Evolutionary conservation across 1,140 invertebrate species (phyloP).

Genomic region (Aphis craccivora): DNA sequence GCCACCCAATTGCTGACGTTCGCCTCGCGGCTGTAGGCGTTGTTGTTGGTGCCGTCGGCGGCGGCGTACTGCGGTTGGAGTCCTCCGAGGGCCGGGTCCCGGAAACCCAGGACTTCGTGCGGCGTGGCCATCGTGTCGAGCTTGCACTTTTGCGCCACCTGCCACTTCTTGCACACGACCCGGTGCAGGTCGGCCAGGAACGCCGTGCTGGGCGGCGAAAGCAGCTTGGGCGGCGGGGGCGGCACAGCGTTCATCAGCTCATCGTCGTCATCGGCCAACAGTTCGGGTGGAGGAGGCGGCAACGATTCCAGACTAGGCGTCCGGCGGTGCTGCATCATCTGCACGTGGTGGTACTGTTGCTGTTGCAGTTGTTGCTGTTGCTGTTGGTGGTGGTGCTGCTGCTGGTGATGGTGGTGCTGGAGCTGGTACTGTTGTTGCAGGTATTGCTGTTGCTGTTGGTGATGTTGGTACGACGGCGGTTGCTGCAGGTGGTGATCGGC

Average conservation of each 20-base stretch:
- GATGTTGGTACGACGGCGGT: too few species aligned
- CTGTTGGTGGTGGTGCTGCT: neutral
- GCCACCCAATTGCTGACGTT: constrained; percentile 90
- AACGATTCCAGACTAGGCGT: constrained; percentile 74
- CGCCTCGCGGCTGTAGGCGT: constrained; percentile 76
- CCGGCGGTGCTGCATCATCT: neutral
- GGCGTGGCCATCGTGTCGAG: constrained; percentile 83
- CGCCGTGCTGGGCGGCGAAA: constrained; percentile 71
- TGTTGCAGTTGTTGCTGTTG: neutral
- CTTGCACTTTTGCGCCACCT: constrained; percentile 90
- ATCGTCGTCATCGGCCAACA: constrained; percentile 66
- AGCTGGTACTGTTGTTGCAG: neutral
- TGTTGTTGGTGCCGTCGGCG: constrained; percentile 66
- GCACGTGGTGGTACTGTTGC: neutral
- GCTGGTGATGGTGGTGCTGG: neutral
- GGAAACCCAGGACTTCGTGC: constrained; percentile 88
- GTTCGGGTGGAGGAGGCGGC: constrained; percentile 79
- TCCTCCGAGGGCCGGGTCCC: constrained; percentile 72
- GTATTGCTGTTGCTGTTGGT: neutral
- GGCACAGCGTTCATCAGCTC: constrained; percentile 61
- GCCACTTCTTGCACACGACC: constrained; percentile 94
- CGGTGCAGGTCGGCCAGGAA: constrained; percentile 87
- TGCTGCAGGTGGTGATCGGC: neutral
- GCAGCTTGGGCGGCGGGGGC: constrained; percentile 71
- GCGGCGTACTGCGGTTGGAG: constrained; percentile 64